phyloP scores from a whole-genome alignment of 2,888 invertebrate genomes.

The Desoria tigrina region DNA sequence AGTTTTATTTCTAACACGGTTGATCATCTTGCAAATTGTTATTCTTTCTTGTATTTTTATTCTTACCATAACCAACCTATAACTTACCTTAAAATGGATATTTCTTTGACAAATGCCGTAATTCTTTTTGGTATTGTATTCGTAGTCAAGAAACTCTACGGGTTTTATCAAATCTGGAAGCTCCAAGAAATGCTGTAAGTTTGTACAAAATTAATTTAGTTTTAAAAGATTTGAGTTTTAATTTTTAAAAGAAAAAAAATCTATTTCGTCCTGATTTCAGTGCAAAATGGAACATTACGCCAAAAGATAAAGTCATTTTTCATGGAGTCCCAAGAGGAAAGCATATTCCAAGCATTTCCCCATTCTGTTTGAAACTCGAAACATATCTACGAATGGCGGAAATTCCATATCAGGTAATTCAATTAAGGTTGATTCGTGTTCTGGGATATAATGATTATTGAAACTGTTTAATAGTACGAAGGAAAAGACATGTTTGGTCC shows the following conservation, averaged over 20 bases:
- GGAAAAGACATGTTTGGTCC: slow-evolving; percentile 31
- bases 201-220: too few species aligned
- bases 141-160: slow-evolving; percentile 7
- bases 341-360: slow-evolving; percentile 56
- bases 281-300: slow-evolving; percentile 16
- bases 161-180: slow-evolving; percentile 6
- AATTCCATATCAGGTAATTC: slow-evolving; percentile 55
- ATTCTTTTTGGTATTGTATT: background rate
- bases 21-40: too few species aligned
- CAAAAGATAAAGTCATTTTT: slow-evolving; percentile 27
- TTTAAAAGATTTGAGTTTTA: too few species aligned
- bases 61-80: too few species aligned
- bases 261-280: too few species aligned
- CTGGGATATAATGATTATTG: background rate
- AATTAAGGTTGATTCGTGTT: background rate
- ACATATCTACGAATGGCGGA: slow-evolving; percentile 57
- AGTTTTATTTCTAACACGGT: too few species aligned
- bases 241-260: too few species aligned
- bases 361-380: slow-evolving; percentile 58
- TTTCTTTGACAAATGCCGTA: background rate
- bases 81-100: too few species aligned
- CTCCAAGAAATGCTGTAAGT: slow-evolving; percentile 28
- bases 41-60: too few species aligned
- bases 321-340: slow-evolving; percentile 45
- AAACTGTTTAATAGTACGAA: slow-evolving; percentile 6